These are phyloP conservation scores for Drosophila kepulauana DNA, from an alignment of 1,140 invertebrate genomes.

Conservation along the genomic window DNA sequence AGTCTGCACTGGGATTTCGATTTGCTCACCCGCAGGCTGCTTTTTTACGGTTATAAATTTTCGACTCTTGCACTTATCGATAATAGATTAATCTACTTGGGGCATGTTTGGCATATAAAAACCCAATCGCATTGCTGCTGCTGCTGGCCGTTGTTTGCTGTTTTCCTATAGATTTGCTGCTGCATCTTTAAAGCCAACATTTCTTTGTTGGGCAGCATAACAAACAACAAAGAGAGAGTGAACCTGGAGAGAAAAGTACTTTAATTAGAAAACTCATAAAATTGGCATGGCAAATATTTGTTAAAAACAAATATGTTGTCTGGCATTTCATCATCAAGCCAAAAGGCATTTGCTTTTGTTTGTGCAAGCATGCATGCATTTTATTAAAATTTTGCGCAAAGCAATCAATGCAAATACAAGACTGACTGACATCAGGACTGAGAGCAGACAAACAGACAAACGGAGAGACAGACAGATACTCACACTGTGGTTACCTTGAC, in stretches of 20 bases:
- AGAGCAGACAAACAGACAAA: conserved; percentile 15
- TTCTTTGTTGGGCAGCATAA: no score
- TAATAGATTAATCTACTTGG: conserved; percentile 84
- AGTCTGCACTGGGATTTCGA: conserved; percentile 30
- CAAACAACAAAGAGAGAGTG: no score
- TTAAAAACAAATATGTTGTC: conserved; percentile 46
- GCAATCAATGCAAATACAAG: conserved; percentile 55
- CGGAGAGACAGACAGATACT: conserved; percentile 25
- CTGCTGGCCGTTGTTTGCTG: conserved; percentile 5
- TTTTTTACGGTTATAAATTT: conserved; percentile 81
- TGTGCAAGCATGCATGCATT: conserved; percentile 65
- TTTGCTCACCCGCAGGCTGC: conserved; percentile 52
- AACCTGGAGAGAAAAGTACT: conserved; percentile 4
- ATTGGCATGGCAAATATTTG: conserved; percentile 62
- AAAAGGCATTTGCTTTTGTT: conserved; percentile 58
- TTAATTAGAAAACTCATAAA: conserved; percentile 58
- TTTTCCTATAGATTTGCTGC: background rate
- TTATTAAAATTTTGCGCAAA: conserved; percentile 68
- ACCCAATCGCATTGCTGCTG: conserved; percentile 33
- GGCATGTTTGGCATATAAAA: conserved; percentile 77
- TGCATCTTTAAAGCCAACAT: background rate
- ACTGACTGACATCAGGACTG: conserved; percentile 23
- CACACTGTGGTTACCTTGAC: conserved; percentile 64
- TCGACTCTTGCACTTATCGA: conserved; percentile 82
- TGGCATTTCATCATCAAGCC: conserved; percentile 40